phyloP scores from a whole-genome alignment of 2,797 vertebrate genomes.

The Cephalopachus bancanus region DNA sequence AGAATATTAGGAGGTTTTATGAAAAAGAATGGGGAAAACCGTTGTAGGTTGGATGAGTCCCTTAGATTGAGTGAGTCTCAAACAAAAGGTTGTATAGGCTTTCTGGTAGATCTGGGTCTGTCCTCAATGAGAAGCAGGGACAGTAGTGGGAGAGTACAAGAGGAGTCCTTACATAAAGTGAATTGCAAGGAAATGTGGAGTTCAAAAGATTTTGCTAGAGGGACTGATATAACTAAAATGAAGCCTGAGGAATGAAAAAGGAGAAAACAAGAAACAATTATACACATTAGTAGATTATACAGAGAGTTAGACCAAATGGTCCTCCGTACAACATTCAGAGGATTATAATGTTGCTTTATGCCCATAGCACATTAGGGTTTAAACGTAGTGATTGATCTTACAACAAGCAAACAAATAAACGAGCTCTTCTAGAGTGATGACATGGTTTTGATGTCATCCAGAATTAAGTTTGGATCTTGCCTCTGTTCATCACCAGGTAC shows the following conservation, averaged over 20 bases:
- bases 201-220: not conserved
- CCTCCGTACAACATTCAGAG: not conserved
- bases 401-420: not conserved
- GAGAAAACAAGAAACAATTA: conserved; percentile 7
- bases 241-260: not conserved
- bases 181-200: not conserved
- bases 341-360: conserved; percentile 5
- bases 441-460: conserved; percentile 21
- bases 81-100: not conserved
- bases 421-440: not conserved
- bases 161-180: not conserved
- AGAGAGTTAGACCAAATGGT: not conserved
- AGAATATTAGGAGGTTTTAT: not conserved
- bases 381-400: conserved; percentile 57
- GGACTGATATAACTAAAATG: not conserved
- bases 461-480: not conserved
- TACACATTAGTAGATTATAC: not conserved
- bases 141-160: fast-evolving
- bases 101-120: too few species aligned
- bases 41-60: not conserved
- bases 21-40: not conserved
- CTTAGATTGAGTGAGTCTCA: not conserved
- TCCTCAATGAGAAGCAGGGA: not conserved
- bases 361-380: conserved; percentile 1
- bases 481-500: not conserved